phyloP scores from a whole-genome alignment of 2,888 invertebrate genomes.

The Margaritifera margaritifera region DNA sequence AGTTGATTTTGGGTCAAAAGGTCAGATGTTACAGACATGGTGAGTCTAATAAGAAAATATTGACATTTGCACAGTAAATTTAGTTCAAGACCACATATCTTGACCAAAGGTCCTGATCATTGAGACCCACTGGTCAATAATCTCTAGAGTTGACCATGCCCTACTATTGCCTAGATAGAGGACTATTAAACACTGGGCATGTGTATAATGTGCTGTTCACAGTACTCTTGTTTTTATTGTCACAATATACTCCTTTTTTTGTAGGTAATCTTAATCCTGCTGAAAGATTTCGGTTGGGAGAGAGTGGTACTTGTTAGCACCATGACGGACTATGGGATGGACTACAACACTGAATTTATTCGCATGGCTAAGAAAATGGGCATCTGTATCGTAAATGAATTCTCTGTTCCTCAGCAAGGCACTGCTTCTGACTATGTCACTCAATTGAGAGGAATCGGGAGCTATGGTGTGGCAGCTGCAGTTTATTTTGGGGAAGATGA shows the following conservation, averaged over 20 bases:
- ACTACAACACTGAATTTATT: constrained; percentile 44
- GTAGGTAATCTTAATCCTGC: constrained; percentile 63
- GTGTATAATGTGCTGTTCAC: not conserved
- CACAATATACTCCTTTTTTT: constrained; percentile 9
- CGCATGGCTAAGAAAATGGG: constrained; percentile 36
- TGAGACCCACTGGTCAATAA: too few species aligned
- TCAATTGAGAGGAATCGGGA: constrained; percentile 28
- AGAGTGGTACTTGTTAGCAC: constrained; percentile 69
- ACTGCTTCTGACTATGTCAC: not conserved
- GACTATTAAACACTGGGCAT: too few species aligned
- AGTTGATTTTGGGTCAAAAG: too few species aligned
- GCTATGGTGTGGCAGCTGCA: constrained; percentile 40
- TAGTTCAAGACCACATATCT: too few species aligned
- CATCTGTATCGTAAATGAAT: constrained; percentile 52
- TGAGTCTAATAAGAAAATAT: too few species aligned
- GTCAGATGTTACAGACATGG: too few species aligned
- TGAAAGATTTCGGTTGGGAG: constrained; percentile 71
- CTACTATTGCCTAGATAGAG: too few species aligned
- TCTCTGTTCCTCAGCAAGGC: constrained; percentile 31
- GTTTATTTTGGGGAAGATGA: constrained; percentile 38
- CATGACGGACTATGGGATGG: constrained; percentile 51
- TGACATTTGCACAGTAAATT: too few species aligned
- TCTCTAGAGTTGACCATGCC: too few species aligned
- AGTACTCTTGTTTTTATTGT: not conserved
- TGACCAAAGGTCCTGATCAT: too few species aligned